Conservation (phyloP, 2,797 vertebrate genomes). For the Lepilemur septentrionalis region DNA sequence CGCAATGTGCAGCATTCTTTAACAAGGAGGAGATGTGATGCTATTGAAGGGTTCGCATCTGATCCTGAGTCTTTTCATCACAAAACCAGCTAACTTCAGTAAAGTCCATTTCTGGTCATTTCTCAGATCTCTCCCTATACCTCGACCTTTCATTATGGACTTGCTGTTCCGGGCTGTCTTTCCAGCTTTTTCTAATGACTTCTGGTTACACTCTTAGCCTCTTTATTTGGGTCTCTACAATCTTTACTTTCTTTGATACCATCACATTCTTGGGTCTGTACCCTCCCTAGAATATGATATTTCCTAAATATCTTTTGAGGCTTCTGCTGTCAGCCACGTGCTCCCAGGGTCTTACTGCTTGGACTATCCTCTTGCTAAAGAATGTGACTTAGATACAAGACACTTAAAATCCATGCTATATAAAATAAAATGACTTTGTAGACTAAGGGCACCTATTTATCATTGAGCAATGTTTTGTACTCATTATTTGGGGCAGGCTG, state of each 20-base stretch:
- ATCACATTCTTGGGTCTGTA: neutral
- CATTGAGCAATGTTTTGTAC: neutral
- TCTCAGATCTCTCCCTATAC: neutral
- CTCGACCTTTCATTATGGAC: neutral
- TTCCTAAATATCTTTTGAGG: neutral
- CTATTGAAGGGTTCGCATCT: neutral
- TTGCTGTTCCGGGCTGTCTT: neutral
- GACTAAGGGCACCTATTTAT: neutral
- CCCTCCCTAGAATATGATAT: neutral
- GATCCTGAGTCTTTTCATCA: neutral
- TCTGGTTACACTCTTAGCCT: neutral
- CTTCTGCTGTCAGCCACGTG: neutral
- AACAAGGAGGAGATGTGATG: neutral
- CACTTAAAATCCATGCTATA: neutral
- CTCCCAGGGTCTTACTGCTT: neutral
- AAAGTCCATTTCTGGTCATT: neutral
- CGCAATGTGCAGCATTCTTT: neutral
- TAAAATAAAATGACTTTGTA: neutral
- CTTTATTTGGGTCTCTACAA: neutral
- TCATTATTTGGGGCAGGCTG: neutral
- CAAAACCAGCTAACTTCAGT: neutral
- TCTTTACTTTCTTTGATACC: neutral
- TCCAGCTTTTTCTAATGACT: neutral
- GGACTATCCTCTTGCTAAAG: neutral
- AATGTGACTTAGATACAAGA: neutral